These are phyloP conservation scores for Turnix velox DNA, from an alignment of 2,113 vertebrate genomes.

Conservation along the genomic window DNA sequence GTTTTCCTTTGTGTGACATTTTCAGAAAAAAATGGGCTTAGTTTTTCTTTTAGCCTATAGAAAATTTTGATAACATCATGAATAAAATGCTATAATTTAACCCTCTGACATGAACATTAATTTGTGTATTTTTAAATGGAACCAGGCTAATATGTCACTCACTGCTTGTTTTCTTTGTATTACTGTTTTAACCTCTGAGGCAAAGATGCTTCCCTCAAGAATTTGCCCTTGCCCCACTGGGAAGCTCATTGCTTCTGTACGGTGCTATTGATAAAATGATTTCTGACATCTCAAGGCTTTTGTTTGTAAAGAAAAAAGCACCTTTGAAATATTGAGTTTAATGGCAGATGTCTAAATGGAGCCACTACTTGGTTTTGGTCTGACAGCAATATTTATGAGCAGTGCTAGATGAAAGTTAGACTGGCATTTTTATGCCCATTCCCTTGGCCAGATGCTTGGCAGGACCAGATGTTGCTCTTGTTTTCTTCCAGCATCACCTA, in stretches of 20 bases:
- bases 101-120: background rate
- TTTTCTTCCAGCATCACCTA: slow-evolving; percentile 33
- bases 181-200: background rate
- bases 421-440: slow-evolving; percentile 41
- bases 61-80: background rate
- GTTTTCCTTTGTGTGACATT: background rate
- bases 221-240: background rate
- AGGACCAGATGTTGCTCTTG: slow-evolving; percentile 34
- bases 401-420: slow-evolving; percentile 16
- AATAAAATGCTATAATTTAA: background rate
- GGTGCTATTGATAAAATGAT: background rate
- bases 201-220: background rate
- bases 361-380: background rate
- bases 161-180: background rate
- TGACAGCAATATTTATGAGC: slow-evolving; percentile 20
- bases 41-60: background rate
- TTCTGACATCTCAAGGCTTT: background rate
- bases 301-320: background rate
- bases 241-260: background rate
- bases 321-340: slow-evolving; percentile 16
- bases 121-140: background rate
- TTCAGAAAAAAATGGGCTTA: background rate
- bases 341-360: background rate
- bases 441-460: background rate
- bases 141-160: background rate